Base-by-base conservation (phyloP, 2,888 invertebrate species). In the Phaonia tiefii region DNA sequence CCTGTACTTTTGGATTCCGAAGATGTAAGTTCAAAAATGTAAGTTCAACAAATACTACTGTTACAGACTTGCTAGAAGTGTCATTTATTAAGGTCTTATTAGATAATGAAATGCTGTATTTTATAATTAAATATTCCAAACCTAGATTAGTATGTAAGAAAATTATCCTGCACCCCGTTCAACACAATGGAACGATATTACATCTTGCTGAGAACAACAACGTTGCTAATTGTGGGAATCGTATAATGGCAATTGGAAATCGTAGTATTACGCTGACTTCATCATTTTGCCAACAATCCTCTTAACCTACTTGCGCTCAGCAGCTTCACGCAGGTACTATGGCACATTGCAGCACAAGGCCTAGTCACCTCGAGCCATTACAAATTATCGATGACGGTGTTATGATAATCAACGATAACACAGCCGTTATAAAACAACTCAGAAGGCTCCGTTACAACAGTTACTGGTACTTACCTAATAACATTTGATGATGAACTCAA, bases 61-160 rank as follows among this genome's bases (percentile, higher is more conserved):
- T 80, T 49, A 72, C 26, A 26, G 63, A 80, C n/a, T 17, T 72
- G 51, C 54, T 74, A 70, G 66, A 75, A 58, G 70, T 71, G 65
- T 25, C 77, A 63, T 17, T 17, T 25, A 39, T 80, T 58, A 76
- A 73, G 39, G 54, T 73, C 11, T 63, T 75, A 17, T 17, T 49
- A n/a, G 7, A 15, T 49, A 49, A 49, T 10, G 17, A 4, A 17
- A 49, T 58, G 25, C 49, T 81, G 72, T n/a, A n/a, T n/a, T n/a
- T n/a, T n/a, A n/a, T n/a, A n/a, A n/a, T n/a, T n/a, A n/a, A n/a
- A n/a, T n/a, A n/a, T n/a, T 78, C 26, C 77, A 26, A 82, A 31
- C 31, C 31, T 79, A 76, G 54, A 22, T 51, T 80, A 82, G 75
- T 70, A 39, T 82, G 79, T 80, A 82, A 78, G 44, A 78, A 79